Evolutionary conservation across 2,797 vertebrate species (phyloP), one percentile per base, ranked within the genome.

Genomic region (Danio aesculapii): DNA sequence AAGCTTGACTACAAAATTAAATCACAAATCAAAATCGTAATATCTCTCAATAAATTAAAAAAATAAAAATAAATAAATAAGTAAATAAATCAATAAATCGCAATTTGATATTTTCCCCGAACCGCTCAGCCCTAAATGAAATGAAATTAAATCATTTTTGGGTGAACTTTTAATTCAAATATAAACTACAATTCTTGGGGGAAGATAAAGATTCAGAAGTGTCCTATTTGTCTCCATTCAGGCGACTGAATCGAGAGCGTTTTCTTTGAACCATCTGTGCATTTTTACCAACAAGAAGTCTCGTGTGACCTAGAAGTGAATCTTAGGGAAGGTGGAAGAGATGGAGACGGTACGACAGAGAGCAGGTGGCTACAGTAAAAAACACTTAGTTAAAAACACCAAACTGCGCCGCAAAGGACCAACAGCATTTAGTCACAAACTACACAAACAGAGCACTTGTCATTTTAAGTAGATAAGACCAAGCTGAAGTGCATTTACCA

Each of bases 381-480:
- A 75, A 52, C 81, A 84, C 88, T 87, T 79, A 86, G 76, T 14
- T 8, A 19, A 44, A 41, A 81, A 57, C 75, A 77, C 78, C 85
- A 83, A 86, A 74, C 81, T 75, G 82, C 67, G 74, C 71, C 59
- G 43, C 73, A 79, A 83, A 71, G 47, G 19, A 47, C 71, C 83
- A 81, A 53, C 61, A 83, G 76, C 85, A 80, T 89, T 90, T 88
- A 91, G 85, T 87, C 90, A 84, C 74, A 79, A 80, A 86, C 84
- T 87, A 68, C 81, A 86, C 81, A 80, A 63, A 74, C 75, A 82
- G 61, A 84, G 77, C 63, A 69, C 88, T 85, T 88, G 91, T 92
- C 91, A 89, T 85, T 90, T 87, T 87, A 85, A 90, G 84, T 88
- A 87, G 85, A 86, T 88, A 82, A 30, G 30, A 83, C 72, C 84